Conservation (phyloP, 2,797 vertebrate genomes). For the Aphelocoma californica region DNA sequence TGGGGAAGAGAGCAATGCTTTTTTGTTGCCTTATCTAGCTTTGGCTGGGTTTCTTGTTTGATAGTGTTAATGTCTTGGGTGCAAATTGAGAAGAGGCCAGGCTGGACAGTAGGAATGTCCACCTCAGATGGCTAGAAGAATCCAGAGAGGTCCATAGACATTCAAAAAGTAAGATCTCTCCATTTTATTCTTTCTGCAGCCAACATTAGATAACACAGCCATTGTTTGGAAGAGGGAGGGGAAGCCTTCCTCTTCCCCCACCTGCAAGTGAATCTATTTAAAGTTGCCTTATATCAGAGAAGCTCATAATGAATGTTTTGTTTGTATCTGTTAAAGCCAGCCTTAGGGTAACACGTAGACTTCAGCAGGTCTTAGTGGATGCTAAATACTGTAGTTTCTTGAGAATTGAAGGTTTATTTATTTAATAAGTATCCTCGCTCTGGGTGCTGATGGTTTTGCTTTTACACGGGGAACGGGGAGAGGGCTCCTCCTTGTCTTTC, state of each 20-base stretch:
- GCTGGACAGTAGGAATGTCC: conserved; percentile 51
- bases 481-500: conserved; percentile 50
- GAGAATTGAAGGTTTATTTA: conserved; percentile 60
- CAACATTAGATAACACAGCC: conserved; percentile 61
- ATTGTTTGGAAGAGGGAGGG: conserved; percentile 50
- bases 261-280: conserved; percentile 68
- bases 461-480: not conserved
- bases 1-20: conserved; percentile 77
- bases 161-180: conserved; percentile 41
- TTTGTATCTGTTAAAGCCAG: conserved; percentile 70
- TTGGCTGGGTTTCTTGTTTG: conserved; percentile 78
- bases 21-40: conserved; percentile 83
- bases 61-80: conserved; percentile 68
- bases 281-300: conserved; percentile 80
- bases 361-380: conserved; percentile 59
- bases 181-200: conserved; percentile 55
- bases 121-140: conserved; percentile 36
- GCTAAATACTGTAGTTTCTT: conserved; percentile 57
- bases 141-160: conserved; percentile 13
- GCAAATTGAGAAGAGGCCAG: conserved; percentile 57
- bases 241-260: conserved; percentile 6
- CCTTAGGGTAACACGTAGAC: conserved; percentile 70
- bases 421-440: conserved; percentile 18
- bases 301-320: conserved; percentile 76
- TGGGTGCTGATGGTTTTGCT: conserved; percentile 24